phyloP scores from a whole-genome alignment of 1,140 invertebrate genomes.

The Coptotermes formosanus region DNA sequence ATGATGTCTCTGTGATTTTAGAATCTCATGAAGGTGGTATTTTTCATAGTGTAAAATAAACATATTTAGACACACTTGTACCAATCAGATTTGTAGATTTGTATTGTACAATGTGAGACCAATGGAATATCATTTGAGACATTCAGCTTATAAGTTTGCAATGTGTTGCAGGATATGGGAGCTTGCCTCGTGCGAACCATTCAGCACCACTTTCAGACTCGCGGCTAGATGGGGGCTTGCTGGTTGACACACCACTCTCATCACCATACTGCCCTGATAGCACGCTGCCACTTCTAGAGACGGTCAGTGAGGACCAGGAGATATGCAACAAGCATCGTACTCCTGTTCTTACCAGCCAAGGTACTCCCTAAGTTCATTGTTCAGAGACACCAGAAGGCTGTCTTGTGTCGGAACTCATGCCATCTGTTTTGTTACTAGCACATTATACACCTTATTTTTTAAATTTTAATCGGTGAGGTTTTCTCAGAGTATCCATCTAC shows the following conservation, averaged over 20 bases:
- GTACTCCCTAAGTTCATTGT: neutral
- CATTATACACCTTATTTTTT: neutral
- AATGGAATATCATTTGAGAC: neutral
- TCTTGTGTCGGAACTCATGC: neutral
- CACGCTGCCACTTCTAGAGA: conserved; percentile 56
- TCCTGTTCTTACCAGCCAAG: neutral
- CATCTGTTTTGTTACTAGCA: neutral
- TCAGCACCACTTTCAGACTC: conserved; percentile 59
- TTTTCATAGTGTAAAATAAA: too few species aligned
- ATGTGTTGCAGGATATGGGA: conserved; percentile 68
- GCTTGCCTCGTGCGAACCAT: conserved; percentile 76
- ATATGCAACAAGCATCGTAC: conserved; percentile 37
- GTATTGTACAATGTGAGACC: neutral
- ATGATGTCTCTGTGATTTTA: neutral
- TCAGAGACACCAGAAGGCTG: neutral
- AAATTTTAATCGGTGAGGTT: too few species aligned
- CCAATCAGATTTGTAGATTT: neutral
- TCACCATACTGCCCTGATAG: conserved; percentile 55
- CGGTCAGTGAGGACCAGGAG: conserved; percentile 62
- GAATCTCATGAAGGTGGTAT: neutral
- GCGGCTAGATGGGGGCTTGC: conserved; percentile 47
- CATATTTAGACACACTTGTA: neutral
- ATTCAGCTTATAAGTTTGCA: neutral
- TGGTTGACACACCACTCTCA: conserved; percentile 45
- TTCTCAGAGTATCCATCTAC: too few species aligned